These are phyloP conservation scores for Yponomeuta evonymella DNA, from an alignment of 2,888 invertebrate genomes.

Conservation along the genomic window DNA sequence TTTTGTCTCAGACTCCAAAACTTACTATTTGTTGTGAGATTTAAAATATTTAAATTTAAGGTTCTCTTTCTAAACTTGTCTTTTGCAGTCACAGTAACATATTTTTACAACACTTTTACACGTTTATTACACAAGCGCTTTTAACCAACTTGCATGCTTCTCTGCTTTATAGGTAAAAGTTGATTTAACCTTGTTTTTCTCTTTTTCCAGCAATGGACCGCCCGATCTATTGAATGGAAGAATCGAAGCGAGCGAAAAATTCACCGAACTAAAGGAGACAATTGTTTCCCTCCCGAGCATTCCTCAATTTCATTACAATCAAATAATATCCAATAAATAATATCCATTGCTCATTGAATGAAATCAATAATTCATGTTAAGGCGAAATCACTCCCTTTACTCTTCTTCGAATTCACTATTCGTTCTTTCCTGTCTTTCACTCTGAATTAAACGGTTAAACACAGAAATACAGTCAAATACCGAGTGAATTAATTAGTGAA, in stretches of 20 bases:
- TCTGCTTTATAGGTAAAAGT: neutral
- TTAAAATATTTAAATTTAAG: constrained; percentile 3
- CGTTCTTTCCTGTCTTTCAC: no score
- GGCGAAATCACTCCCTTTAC: no score
- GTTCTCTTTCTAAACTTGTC: neutral
- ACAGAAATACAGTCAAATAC: no score
- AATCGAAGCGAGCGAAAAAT: constrained; percentile 4
- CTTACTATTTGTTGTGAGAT: constrained; percentile 75
- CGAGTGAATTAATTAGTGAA: no score
- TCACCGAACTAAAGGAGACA: neutral
- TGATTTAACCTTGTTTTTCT: constrained; percentile 15
- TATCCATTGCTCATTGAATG: no score
- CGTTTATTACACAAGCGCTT: neutral
- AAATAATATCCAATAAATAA: neutral
- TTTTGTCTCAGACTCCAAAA: constrained; percentile 30
- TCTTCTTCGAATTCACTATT: no score
- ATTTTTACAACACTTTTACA: neutral
- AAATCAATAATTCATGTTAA: no score
- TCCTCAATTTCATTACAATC: constrained; percentile 12
- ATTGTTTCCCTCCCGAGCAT: neutral
- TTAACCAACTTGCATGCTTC: neutral
- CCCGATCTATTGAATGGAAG: constrained; percentile 6
- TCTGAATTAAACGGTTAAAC: no score
- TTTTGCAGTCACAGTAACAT: neutral
- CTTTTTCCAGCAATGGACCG: constrained; percentile 15